Base-by-base conservation (phyloP, 2,113 vertebrate genomes). In the Carollia perspicillata region DNA sequence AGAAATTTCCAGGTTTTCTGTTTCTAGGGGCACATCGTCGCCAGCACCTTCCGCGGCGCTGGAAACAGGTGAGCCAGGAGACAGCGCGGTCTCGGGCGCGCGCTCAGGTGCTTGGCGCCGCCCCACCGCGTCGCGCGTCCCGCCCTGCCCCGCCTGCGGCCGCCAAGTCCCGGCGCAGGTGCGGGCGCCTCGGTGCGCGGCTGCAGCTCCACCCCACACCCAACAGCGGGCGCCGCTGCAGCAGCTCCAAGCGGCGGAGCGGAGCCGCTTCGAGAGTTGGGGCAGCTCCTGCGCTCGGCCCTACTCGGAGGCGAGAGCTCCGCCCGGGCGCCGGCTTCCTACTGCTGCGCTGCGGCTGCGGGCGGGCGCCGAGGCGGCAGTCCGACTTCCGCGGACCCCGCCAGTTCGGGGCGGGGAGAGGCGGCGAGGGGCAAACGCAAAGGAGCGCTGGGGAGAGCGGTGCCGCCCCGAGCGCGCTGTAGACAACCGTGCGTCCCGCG, bases 221-320 rank as follows among this genome's bases (percentile, higher is more conserved):
- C 97, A 86, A 95, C 96, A 98, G 98, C 35, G 97, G 97, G 97
- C 95, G 96, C 97, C 93, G 94, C 97, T 89, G 97, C 94, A 20
- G 97, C 92, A 81, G 89, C 83, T 84, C 69, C 35, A 37, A 30
- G 93, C 88, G 37, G 72, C 93, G 12, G 72, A 71, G 87, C 92
- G 4, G 84, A 75, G 89, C 79, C 65, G 81, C 89, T 87, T 63
- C 65, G 78, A 40, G 93, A 96, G 77, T 97, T 75, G 75, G 94
- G 91, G 94, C 88, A 78, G 95, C 95, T 95, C 71, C 94, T 92
- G 78, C 35, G 95, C 95, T 92, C 71, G 86, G 95, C 93, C 35
- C 75, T 22, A 33, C 74, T 90, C 16, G 2, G 93, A 66, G 5
- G 87, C 66, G 0, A 40, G 37, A 88, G 92, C 95, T 94, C 93